A percentile compares a stretch with the other conserved stretches of the same genome.
These are phyloP conservation scores for Plagodis dolabraria DNA, from an alignment of 2,888 invertebrate genomes.

Conservation along the genomic window DNA sequence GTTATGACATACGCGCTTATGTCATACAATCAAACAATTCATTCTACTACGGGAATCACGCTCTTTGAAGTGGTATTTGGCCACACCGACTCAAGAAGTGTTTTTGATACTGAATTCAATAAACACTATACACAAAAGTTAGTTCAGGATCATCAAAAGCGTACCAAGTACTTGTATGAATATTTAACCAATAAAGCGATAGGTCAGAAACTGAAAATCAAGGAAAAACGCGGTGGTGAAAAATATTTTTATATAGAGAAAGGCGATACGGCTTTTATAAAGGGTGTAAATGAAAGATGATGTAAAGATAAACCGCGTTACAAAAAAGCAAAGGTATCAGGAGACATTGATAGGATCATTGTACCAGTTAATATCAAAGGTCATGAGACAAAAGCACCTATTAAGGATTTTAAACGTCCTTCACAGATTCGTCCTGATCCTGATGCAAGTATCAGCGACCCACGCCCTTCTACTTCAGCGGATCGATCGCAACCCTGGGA, in stretches of 20 bases:
- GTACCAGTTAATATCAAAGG: too few species aligned
- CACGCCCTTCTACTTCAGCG: too few species aligned
- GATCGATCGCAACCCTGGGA: too few species aligned
- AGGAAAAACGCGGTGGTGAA: neutral
- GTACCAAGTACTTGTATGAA: neutral
- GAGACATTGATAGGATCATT: too few species aligned
- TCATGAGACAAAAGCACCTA: too few species aligned
- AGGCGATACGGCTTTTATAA: neutral
- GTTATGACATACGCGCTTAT: conserved; percentile 4
- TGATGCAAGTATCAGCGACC: too few species aligned
- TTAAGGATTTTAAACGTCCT: too few species aligned
- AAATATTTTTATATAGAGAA: neutral
- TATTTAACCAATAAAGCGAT: conserved; percentile 2
- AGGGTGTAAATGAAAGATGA: neutral
- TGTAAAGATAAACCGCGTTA: neutral
- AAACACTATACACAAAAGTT: neutral
- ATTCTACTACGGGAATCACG: neutral
- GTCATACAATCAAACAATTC: conserved; percentile 3
- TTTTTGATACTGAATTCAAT: neutral
- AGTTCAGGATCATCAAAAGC: neutral
- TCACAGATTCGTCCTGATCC: too few species aligned
- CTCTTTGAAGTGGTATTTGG: conserved; percentile 4
- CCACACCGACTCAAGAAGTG: neutral
- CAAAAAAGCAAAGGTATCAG: too few species aligned
- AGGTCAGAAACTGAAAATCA: neutral